phyloP scores from a whole-genome alignment of 2,113 vertebrate species.

The Cyrtonyx montezumae region DNA sequence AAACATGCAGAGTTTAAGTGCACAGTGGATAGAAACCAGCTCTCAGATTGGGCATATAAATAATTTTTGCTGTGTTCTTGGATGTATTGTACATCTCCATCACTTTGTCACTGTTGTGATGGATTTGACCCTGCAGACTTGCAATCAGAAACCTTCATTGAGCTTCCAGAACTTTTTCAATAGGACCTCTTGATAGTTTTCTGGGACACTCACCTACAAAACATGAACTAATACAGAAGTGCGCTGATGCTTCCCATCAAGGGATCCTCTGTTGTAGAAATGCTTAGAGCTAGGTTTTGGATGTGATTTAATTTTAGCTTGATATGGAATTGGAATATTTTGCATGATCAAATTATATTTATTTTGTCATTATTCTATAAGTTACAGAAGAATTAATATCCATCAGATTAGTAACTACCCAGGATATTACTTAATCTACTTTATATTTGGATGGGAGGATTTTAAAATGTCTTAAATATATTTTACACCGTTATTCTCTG shows the following conservation, averaged over 20 bases:
- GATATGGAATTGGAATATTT: conserved; percentile 58
- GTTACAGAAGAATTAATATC: conserved; percentile 1
- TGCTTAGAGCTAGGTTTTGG: not conserved
- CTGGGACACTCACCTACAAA: not conserved
- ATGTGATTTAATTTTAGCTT: conserved; percentile 32
- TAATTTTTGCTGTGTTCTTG: not conserved
- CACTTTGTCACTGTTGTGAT: not conserved
- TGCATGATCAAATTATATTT: conserved; percentile 52
- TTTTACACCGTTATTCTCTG: conserved; percentile 11
- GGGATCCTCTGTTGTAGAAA: not conserved
- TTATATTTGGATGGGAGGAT: conserved; percentile 68
- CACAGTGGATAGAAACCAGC: conserved; percentile 25
- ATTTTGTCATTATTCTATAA: conserved; percentile 35
- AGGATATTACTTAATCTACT: conserved; percentile 68
- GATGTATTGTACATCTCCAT: not conserved
- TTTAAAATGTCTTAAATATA: conserved; percentile 29
- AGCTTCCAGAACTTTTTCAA: not conserved
- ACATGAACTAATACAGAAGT: not conserved
- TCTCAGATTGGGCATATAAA: conserved; percentile 10
- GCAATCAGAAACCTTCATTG: not conserved
- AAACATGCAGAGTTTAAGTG: conserved; percentile 38
- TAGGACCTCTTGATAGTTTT: not conserved
- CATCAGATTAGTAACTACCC: conserved; percentile 51
- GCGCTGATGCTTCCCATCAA: not conserved
- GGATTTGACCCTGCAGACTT: not conserved